phyloP scores from a whole-genome alignment of 2,113 vertebrate species.

The Phrynosoma platyrhinos region DNA sequence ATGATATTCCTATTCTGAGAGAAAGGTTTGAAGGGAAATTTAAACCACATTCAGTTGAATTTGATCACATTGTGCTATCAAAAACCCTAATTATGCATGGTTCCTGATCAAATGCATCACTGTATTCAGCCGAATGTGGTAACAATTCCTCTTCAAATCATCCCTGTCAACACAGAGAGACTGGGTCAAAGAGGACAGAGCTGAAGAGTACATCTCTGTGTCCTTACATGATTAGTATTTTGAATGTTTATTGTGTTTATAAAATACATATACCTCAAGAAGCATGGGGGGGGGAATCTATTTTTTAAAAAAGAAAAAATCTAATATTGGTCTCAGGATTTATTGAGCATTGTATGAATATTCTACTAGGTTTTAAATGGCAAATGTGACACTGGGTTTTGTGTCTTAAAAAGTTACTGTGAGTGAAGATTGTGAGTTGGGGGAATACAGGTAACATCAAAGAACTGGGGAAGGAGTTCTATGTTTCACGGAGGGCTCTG shows the following conservation, averaged over 20 bases:
- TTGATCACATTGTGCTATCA: background rate
- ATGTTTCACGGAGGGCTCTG: background rate
- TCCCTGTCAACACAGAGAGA: background rate
- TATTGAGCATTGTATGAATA: too few species aligned
- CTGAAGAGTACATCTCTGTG: too few species aligned
- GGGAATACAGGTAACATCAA: background rate
- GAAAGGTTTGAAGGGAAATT: background rate
- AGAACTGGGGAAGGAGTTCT: background rate
- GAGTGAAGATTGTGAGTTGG: background rate
- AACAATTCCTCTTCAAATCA: background rate
- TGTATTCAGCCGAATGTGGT: too few species aligned
- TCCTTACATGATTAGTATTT: too few species aligned
- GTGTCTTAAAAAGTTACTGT: background rate
- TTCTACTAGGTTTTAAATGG: too few species aligned
- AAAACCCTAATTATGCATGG: background rate
- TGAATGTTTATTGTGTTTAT: background rate
- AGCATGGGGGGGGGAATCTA: background rate
- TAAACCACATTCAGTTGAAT: background rate
- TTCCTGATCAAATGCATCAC: too few species aligned
- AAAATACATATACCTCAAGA: background rate
- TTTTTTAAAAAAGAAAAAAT: too few species aligned
- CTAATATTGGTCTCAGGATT: too few species aligned
- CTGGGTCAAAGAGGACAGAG: too few species aligned
- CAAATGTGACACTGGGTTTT: too few species aligned
- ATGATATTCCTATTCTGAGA: background rate